Conservation (phyloP, 2,113 vertebrate species). For the Drymodes brunneopygia region DNA sequence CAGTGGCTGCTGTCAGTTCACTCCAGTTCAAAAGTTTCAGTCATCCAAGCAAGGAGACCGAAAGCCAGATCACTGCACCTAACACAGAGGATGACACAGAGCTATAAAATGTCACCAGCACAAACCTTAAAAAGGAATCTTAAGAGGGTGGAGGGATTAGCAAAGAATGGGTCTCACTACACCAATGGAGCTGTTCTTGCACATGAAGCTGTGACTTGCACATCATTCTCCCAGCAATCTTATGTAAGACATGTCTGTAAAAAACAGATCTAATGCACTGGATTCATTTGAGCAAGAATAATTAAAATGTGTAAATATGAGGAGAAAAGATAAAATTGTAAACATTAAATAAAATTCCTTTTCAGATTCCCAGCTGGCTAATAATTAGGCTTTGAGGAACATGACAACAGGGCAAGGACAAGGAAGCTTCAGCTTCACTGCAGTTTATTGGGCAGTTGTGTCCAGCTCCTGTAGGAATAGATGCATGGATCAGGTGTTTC, state of each 20-base stretch:
- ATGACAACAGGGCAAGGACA: neutral
- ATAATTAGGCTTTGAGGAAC: neutral
- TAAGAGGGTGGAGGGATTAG: neutral
- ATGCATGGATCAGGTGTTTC: neutral
- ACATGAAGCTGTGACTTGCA: neutral
- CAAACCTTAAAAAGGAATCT: neutral
- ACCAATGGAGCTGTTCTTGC: neutral
- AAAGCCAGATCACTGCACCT: neutral
- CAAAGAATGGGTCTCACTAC: neutral
- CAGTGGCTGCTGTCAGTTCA: fast-evolving
- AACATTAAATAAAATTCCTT: neutral
- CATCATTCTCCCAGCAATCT: neutral
- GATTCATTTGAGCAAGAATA: neutral
- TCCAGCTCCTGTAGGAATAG: neutral
- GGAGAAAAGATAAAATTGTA: neutral
- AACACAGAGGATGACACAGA: neutral
- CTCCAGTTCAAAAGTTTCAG: neutral
- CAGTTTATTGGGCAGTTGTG: neutral
- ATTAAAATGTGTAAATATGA: neutral
- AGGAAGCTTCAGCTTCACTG: neutral
- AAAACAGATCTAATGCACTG: neutral
- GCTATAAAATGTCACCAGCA: neutral
- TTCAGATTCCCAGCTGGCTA: neutral
- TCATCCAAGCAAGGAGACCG: neutral
- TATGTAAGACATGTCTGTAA: fast-evolving